Base-by-base conservation (phyloP, 1,140 invertebrate species). In the Euglossa dilemma region DNA sequence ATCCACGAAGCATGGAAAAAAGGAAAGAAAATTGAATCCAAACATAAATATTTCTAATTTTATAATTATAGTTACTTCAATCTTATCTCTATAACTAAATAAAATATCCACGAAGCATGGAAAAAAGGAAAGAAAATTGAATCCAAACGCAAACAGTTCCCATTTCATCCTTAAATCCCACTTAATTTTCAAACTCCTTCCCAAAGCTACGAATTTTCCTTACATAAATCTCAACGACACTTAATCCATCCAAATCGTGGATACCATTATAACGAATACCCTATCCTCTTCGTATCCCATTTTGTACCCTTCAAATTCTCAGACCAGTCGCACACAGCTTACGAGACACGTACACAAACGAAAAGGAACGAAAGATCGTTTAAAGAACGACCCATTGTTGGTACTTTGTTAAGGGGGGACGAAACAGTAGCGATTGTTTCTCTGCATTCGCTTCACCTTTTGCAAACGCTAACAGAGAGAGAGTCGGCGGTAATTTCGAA, bases 401-500 rank as follows among this genome's bases (percentile, higher is more conserved):
- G 18, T 23, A 57, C 14, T 36, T 36, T 36, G 23, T 54, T 25
- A 14, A 9, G 20, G 23, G 63, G 45, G 23, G 52, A 36, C 36
- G n/a, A 9, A 20, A 28, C 57, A 59, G 14, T 28, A n/a, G 50
- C 28, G 18, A 80, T 73, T 80, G 69, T 52, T 52, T n/a, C n/a
- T 16, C 14, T 59, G 16, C 23, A 56, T 79, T 25, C 14, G 77
- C 50, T 66, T 36, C 25, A 50, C 52, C 36, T 74, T 81, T 66
- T 45, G 72, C 36, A 25, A 43, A 57, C 72, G 76, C 52, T 74
- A 66, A 47, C 50, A 73, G 70, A 28, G 36, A 8, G 28, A 20
- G 61, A 36, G 28, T 36, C 16, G 52, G 25, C 47, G 25, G 57
- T 76, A 74, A 76, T 57, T 75, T 73, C 63, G 23, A 67, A 52